Evolutionary conservation across 2,888 invertebrate genomes (phyloP), one percentile per base, ranked within the genome.

Genomic region (Aporophyla nigra): DNA sequence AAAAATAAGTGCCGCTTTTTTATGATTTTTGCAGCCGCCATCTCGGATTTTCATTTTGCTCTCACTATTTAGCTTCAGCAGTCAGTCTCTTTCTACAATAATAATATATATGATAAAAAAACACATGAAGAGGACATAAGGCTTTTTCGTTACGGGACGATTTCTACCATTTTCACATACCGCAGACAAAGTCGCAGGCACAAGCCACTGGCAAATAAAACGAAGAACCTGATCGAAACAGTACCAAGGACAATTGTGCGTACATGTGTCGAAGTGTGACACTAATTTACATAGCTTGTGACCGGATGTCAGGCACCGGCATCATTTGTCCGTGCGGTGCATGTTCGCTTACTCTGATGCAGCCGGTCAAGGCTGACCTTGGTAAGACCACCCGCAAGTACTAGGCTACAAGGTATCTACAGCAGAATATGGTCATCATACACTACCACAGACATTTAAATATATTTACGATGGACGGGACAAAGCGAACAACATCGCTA

Each of bases 231-330:
- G 56, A 84, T 78, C 66, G 78, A 76, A 89, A 88, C 88, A 90
- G 90, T 90, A 89, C 89, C 94, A 94, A 94, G 94, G 93, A 91
- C 93, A 91, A 88, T 88, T 87, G 92, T 90, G 91, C 92, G 88
- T 90, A 89, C 89, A 90, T 90, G 87, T 86, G 88, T 91, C 90
- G 89, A 91, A 92, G 91, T 90, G 91, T 91, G 92, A 91, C 89
- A 87, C 87, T 89, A 89, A 95, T 95, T 96, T 93, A 93, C 95
- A 96, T 95, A 93, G 91, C 90, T 91, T 92, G 91, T 89, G 94
- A 91, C 95, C 95, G 95, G 95, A 96, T 94, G 93, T 89, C 88
- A 90, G 90, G 90, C 91, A 93, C 91, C 93, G 93, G 90, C 92
- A 92, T 90, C 90, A 90, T 90, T 91, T 89, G 92, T 90, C 90